A percentile compares a stretch with the other conserved stretches of the same genome.
Evolutionary conservation across 2,888 invertebrate species (phyloP).

Genomic region (Cheilosia urbana): DNA sequence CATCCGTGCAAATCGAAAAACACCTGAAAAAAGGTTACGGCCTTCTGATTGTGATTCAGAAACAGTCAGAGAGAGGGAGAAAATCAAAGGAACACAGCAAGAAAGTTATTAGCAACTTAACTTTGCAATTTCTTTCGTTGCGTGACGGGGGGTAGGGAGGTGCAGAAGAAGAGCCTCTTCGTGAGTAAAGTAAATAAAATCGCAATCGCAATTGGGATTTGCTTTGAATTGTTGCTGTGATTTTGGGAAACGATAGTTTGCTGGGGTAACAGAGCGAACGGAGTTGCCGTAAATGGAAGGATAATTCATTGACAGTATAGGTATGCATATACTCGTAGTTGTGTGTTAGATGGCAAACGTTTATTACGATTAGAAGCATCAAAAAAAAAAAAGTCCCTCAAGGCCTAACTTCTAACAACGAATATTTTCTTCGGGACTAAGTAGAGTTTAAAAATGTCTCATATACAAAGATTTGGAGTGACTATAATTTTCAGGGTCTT

Average conservation of each 20-base stretch:
- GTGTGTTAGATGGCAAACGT: no score
- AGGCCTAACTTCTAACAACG: no score
- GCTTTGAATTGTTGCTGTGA: constrained; percentile 9
- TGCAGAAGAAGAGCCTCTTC: neutral
- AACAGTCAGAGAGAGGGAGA: neutral
- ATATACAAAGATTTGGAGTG: no score
- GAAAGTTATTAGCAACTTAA: constrained; percentile 56
- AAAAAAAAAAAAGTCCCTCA: no score
- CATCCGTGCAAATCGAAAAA: constrained; percentile 46
- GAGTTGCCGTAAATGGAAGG: constrained; percentile 19
- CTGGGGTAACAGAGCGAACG: constrained; percentile 22
- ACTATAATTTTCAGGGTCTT: no score
- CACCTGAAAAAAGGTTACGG: constrained; percentile 44
- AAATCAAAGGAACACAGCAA: neutral
- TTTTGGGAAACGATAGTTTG: constrained; percentile 10
- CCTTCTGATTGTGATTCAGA: constrained; percentile 9
- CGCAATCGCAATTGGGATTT: constrained; percentile 22
- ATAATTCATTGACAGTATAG: constrained; percentile 2
- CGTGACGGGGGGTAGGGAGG: neutral
- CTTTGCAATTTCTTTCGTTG: constrained; percentile 39
- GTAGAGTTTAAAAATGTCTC: no score
- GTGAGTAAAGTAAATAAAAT: constrained; percentile 46
- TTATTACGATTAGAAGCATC: no score
- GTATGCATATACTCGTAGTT: no score
- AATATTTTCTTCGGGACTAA: no score